phyloP scores from a whole-genome alignment of 1,140 invertebrate species.

The Drosophila ercepeae region DNA sequence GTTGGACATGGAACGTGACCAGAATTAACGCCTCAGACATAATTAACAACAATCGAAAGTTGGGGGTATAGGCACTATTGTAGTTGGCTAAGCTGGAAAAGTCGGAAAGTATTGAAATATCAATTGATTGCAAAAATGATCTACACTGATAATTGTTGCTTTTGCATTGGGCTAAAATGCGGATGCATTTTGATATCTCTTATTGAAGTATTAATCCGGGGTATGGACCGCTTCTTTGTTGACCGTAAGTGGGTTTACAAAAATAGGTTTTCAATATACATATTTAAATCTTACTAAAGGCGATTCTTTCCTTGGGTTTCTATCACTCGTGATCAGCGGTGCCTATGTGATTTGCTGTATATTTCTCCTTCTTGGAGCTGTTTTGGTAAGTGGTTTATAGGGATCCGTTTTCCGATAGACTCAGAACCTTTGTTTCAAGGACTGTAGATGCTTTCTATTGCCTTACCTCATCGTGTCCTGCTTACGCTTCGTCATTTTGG shows the following conservation, averaged over 20 bases:
- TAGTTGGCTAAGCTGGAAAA: conserved; percentile 10
- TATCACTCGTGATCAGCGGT: conserved; percentile 40
- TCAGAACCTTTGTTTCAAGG: conserved; percentile 7
- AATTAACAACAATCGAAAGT: conserved; percentile 10
- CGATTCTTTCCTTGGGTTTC: conserved; percentile 35
- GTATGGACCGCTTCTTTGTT: conserved; percentile 51
- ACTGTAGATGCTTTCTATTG: conserved; percentile 20
- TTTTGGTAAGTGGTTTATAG: conserved; percentile 28
- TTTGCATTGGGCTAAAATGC: conserved; percentile 46
- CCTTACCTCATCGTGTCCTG: conserved; percentile 51
- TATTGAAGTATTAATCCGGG: conserved; percentile 53
- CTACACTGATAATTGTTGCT: conserved; percentile 60
- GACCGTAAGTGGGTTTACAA: conserved; percentile 46
- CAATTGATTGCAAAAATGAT: conserved; percentile 38
- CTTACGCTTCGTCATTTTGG: conserved; percentile 33
- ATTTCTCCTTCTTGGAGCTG: conserved; percentile 41
- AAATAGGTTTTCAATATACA: neutral
- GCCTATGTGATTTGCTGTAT: conserved; percentile 52
- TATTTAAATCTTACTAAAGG: conserved; percentile 2
- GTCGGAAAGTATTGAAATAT: conserved; percentile 6
- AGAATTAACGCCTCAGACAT: conserved; percentile 11
- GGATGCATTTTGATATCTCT: conserved; percentile 66
- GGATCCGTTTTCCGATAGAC: neutral
- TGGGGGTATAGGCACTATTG: neutral
- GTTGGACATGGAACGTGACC: conserved; percentile 22